A percentile compares a stretch with the other conserved stretches of the same genome.
These are phyloP conservation scores for Physocephala rufipes DNA, from an alignment of 2,888 invertebrate species.

Conservation along the genomic window DNA sequence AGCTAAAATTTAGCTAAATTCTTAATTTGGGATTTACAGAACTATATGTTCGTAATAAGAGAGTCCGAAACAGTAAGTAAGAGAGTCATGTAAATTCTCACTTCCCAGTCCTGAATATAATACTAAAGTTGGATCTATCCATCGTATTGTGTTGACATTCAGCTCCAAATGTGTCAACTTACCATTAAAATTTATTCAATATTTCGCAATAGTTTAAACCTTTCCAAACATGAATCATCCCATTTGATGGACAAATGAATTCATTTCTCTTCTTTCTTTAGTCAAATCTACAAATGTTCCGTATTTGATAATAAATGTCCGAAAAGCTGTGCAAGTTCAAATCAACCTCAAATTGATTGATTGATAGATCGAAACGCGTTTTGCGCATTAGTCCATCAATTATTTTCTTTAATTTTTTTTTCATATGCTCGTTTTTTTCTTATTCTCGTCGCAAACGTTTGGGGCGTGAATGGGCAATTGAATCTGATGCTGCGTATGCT, in stretches of 20 bases:
- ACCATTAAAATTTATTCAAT: constrained; percentile 9
- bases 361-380: too few species aligned
- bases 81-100: too few species aligned
- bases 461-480: constrained; percentile 56
- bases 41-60: too few species aligned
- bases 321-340: too few species aligned
- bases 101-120: too few species aligned
- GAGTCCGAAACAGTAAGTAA: too few species aligned
- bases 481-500: constrained; percentile 47
- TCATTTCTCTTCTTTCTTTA: too few species aligned
- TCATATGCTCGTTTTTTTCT: not conserved
- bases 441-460: constrained; percentile 59
- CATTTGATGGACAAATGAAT: too few species aligned
- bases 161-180: constrained; percentile 25
- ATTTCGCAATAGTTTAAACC: constrained; percentile 4
- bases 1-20: too few species aligned
- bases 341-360: too few species aligned
- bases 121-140: too few species aligned
- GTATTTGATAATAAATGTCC: not conserved
- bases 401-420: not conserved
- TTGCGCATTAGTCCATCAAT: not conserved
- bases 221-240: not conserved
- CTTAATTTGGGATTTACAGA: too few species aligned
- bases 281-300: not conserved
- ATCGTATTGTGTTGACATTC: constrained; percentile 7